These are phyloP conservation scores for Oceanodroma tethys DNA, from an alignment of 2,113 vertebrate genomes.

Conservation along the genomic window DNA sequence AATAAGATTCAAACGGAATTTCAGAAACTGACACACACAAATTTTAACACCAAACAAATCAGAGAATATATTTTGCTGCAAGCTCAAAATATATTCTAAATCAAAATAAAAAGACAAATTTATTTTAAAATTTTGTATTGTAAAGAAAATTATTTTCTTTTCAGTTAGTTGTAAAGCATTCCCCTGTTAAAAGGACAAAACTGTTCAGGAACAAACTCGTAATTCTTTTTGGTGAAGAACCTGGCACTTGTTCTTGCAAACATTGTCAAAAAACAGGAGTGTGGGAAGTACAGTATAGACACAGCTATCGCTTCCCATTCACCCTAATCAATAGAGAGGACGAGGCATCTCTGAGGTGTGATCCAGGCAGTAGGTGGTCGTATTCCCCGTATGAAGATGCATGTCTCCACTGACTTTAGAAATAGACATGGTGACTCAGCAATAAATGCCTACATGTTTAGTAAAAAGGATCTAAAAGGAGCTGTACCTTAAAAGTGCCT, in stretches of 20 bases:
- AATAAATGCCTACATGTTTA: neutral
- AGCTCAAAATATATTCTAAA: neutral
- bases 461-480: neutral
- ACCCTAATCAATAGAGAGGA: neutral
- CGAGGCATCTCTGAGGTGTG: neutral
- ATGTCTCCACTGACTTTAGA: neutral
- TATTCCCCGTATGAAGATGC: neutral
- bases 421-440: neutral
- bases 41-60: neutral
- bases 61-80: neutral
- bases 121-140: neutral
- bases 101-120: neutral
- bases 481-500: neutral
- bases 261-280: accelerated
- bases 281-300: neutral
- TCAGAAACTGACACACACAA: neutral
- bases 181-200: neutral
- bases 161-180: neutral
- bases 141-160: neutral
- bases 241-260: neutral
- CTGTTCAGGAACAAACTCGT: neutral
- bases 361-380: neutral
- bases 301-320: neutral
- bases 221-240: neutral
- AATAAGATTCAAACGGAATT: neutral